A percentile compares a stretch with the other conserved stretches of the same genome.
Evolutionary conservation across 2,888 invertebrate genomes (phyloP).

Genomic region (Clunio marinus): DNA sequence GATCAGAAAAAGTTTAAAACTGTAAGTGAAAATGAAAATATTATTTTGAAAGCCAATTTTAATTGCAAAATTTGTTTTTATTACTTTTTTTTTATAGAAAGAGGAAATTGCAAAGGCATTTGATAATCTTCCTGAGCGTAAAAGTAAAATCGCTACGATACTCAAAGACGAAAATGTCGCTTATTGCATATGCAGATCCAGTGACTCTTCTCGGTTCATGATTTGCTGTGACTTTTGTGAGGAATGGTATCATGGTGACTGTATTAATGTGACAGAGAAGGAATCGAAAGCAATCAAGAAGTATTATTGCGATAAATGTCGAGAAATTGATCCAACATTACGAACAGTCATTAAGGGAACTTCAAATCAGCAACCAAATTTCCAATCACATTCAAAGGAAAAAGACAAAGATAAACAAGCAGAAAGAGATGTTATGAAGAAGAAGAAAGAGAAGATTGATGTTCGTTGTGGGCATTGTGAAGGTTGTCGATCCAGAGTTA

Average conservation of each 20-base stretch:
- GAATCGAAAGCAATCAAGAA: slow-evolving; percentile 91
- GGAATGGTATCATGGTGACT: slow-evolving; percentile 97
- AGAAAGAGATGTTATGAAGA: slow-evolving; percentile 45
- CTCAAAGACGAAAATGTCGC: slow-evolving; percentile 86
- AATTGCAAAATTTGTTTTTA: not conserved
- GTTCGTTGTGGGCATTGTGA: slow-evolving; percentile 50
- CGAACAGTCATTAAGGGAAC: slow-evolving; percentile 55
- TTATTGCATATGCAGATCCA: slow-evolving; percentile 91
- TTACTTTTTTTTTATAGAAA: slow-evolving; percentile 50
- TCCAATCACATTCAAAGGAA: slow-evolving; percentile 43
- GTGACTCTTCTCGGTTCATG: slow-evolving; percentile 94
- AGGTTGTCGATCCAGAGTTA: slow-evolving; percentile 46
- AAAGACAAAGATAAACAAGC: slow-evolving; percentile 47
- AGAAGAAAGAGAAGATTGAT: slow-evolving; percentile 41
- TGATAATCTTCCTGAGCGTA: slow-evolving; percentile 74
- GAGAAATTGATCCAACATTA: slow-evolving; percentile 75
- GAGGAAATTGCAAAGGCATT: slow-evolving; percentile 88
- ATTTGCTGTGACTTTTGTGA: slow-evolving; percentile 97
- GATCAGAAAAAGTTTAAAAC: slow-evolving; percentile 26
- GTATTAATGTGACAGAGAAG: slow-evolving; percentile 89
- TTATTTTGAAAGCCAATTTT: not conserved
- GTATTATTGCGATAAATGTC: slow-evolving; percentile 84
- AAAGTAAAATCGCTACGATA: slow-evolving; percentile 83
- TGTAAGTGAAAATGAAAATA: not conserved
- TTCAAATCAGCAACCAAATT: slow-evolving; percentile 26